phyloP scores from a whole-genome alignment of 2,113 vertebrate genomes.

The Potamarius usumacintae region DNA sequence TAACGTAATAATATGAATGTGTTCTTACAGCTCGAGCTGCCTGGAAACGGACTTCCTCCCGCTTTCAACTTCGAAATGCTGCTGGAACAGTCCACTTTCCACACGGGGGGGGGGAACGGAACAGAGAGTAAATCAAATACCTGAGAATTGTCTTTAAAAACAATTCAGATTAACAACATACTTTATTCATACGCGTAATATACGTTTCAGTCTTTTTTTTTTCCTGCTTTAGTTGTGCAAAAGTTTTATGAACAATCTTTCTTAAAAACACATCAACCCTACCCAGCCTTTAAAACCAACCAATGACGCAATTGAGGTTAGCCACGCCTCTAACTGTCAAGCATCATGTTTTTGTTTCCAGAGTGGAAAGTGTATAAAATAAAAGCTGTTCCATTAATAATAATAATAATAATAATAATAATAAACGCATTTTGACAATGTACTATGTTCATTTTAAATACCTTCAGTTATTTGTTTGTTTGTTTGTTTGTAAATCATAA shows the following conservation, averaged over 20 bases:
- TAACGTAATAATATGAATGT: not conserved
- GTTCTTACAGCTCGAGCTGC: not conserved
- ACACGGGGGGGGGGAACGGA: not conserved
- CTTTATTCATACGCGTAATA: not conserved
- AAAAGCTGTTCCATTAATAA: too few relatives aligned
- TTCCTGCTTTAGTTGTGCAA: not conserved
- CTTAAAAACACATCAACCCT: not conserved
- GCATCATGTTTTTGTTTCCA: too few relatives aligned
- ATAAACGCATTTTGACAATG: not conserved
- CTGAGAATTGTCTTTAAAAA: not conserved
- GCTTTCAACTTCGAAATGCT: conserved; percentile 63
- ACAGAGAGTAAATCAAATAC: not conserved
- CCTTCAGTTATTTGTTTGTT: not conserved
- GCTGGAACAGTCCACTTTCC: conserved; percentile 54
- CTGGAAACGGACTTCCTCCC: conserved; percentile 57
- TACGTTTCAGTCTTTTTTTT: not conserved
- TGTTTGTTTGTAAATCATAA: not conserved
- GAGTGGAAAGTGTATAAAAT: not conserved
- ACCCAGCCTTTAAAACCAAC: not conserved
- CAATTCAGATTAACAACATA: not conserved
- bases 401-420: not conserved
- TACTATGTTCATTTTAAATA: not conserved
- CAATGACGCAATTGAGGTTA: not conserved
- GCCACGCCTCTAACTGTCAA: not conserved
- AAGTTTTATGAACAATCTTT: not conserved